Percentiles rank a stretch among this genome's conserved stretches.
phyloP scores from a whole-genome alignment of 35 echinoderm and acorn worm genomes.

The Eucidaris tribuloides region DNA sequence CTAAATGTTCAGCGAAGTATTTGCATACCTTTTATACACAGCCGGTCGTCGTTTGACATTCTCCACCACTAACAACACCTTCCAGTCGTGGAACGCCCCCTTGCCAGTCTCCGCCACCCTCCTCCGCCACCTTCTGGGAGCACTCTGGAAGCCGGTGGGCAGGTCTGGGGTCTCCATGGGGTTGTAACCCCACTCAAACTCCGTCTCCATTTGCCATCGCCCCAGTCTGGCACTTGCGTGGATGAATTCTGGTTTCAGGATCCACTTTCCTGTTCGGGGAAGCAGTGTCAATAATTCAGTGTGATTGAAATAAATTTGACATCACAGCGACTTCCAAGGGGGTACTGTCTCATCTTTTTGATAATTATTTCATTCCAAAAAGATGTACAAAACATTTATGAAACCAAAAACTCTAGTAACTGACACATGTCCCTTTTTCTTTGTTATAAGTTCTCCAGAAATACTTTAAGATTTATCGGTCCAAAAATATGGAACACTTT shows the following conservation, averaged over 20 bases:
- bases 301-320: no score
- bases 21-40: constrained; percentile 96
- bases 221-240: constrained; percentile 36
- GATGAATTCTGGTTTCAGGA: constrained; percentile 68
- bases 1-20: no score
- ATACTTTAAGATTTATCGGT: no score
- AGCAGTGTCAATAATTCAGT: no score
- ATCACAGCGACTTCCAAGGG: no score
- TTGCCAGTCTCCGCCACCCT: background rate
- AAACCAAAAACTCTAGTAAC: no score
- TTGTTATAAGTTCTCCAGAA: no score
- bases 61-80: constrained; percentile 28
- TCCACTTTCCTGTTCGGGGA: constrained; percentile 96
- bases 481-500: no score
- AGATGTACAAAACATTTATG: no score
- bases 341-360: no score
- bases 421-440: no score
- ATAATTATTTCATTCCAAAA: no score
- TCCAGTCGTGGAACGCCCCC: constrained; percentile 46
- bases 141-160: background rate
- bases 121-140: constrained; percentile 68
- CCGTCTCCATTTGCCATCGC: constrained; percentile 54
- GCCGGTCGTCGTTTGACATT: constrained; percentile 45
- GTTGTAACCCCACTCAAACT: constrained; percentile 64
- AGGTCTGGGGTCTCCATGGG: background rate